These are phyloP conservation scores for Cheilosia vulpina DNA, from an alignment of 2,888 invertebrate genomes.

Conservation along the genomic window DNA sequence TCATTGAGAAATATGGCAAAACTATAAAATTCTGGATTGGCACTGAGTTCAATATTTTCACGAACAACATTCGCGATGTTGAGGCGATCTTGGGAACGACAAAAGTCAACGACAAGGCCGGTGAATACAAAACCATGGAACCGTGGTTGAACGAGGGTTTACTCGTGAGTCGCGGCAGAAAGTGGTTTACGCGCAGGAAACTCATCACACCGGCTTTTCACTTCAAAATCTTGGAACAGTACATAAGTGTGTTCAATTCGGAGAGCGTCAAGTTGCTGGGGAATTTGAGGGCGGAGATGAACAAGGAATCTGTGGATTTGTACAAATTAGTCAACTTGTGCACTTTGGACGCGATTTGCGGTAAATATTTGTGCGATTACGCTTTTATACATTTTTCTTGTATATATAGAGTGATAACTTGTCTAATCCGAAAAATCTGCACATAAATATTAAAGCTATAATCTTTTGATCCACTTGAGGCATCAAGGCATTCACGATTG, in stretches of 20 bases:
- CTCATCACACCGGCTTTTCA: conserved; percentile 91
- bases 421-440: too few relatives aligned
- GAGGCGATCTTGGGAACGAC: conserved; percentile 81
- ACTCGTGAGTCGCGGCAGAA: conserved; percentile 82
- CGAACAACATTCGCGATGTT: conserved; percentile 79
- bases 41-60: conserved; percentile 79
- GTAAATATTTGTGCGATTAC: conserved; percentile 80
- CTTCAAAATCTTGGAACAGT: conserved; percentile 89
- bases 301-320: conserved; percentile 84
- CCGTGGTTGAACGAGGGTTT: conserved; percentile 85
- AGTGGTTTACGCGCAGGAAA: conserved; percentile 88
- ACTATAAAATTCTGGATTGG: conserved; percentile 81
- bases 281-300: conserved; percentile 80
- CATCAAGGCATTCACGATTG: too few relatives aligned
- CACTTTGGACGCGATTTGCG: conserved; percentile 87
- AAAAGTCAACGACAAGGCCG: conserved; percentile 84
- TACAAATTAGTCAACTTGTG: conserved; percentile 86
- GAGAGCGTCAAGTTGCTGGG: conserved; percentile 85
- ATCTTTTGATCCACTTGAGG: too few relatives aligned
- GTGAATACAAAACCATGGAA: conserved; percentile 82
- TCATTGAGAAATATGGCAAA: conserved; percentile 79
- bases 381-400: background rate
- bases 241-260: conserved; percentile 87
- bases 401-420: background rate
- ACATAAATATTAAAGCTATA: too few relatives aligned